A percentile compares a stretch with the other conserved stretches of the same genome.
These are phyloP conservation scores for Eulithis testata DNA, from an alignment of 2,888 invertebrate species.

Conservation along the genomic window DNA sequence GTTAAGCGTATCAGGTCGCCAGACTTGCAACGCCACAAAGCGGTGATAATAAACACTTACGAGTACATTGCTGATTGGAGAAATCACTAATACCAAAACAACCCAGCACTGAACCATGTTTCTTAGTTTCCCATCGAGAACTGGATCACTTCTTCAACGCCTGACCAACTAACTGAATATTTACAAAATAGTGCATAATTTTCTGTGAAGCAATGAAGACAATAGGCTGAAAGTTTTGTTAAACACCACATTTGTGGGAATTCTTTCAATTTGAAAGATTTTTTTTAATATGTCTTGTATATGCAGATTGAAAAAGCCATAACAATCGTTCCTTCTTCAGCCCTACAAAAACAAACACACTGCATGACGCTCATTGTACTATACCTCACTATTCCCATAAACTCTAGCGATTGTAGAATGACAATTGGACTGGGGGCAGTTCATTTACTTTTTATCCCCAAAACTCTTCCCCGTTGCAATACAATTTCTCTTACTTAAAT, in stretches of 20 bases:
- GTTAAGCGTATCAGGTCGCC: too few relatives aligned
- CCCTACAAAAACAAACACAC: too few relatives aligned
- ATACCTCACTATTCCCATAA: too few relatives aligned
- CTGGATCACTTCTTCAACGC: constrained; percentile 8
- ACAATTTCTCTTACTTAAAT: constrained; percentile 14
- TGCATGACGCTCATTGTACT: too few relatives aligned
- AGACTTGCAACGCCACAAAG: too few relatives aligned
- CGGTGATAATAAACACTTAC: not conserved
- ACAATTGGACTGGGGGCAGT: too few relatives aligned
- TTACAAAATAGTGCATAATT: constrained; percentile 24
- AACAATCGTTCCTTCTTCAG: too few relatives aligned
- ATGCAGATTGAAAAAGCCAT: not conserved
- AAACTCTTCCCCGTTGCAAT: not conserved
- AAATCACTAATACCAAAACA: constrained; percentile 14
- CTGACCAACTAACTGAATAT: constrained; percentile 10
- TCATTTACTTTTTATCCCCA: not conserved
- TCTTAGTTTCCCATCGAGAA: not conserved
- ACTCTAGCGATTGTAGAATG: too few relatives aligned
- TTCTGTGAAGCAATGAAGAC: constrained; percentile 18
- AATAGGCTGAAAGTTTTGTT: constrained; percentile 10
- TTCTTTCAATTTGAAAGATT: constrained; percentile 3
- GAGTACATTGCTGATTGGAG: constrained; percentile 17
- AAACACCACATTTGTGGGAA: constrained; percentile 22
- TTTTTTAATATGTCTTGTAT: not conserved
- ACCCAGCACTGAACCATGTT: constrained; percentile 18